A percentile compares a stretch with the other conserved stretches of the same genome.
phyloP scores from a whole-genome alignment of 2,113 vertebrate species.

The Ptyas mucosa region DNA sequence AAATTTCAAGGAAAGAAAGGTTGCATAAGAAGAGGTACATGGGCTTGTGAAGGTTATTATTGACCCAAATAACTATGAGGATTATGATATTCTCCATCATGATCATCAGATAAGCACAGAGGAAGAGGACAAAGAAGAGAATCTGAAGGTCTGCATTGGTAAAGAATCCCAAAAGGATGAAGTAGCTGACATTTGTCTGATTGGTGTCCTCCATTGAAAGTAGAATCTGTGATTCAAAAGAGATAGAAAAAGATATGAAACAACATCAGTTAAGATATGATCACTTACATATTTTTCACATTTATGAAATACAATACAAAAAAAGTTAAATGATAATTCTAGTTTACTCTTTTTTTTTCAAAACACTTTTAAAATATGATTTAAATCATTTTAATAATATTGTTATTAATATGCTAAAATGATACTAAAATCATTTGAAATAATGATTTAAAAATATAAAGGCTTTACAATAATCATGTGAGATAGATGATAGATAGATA shows the following conservation, averaged over 20 bases:
- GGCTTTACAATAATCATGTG: background rate
- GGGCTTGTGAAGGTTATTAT: slow-evolving; percentile 56
- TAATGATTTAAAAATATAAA: background rate
- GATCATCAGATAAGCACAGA: slow-evolving; percentile 59
- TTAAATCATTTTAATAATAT: too few species aligned
- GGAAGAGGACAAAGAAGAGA: slow-evolving; percentile 57
- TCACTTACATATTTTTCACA: background rate
- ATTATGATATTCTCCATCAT: slow-evolving; percentile 63
- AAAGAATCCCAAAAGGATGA: slow-evolving; percentile 66
- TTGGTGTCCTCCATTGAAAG: slow-evolving; percentile 50
- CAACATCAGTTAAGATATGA: background rate
- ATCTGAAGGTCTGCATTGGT: slow-evolving; percentile 41
- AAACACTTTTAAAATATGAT: too few species aligned
- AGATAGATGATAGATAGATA: too few species aligned
- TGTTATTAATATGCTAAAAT: too few species aligned
- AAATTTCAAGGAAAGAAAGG: slow-evolving; percentile 66
- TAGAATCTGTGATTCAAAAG: background rate
- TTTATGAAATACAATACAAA: background rate
- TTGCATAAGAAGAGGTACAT: slow-evolving; percentile 69
- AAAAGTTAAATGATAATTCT: background rate
- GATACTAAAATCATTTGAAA: too few species aligned
- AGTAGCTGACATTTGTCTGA: slow-evolving; percentile 43
- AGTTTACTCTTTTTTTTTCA: background rate
- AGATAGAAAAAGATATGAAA: background rate
- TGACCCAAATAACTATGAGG: slow-evolving; percentile 38